Percentiles rank a stretch among this genome's conserved stretches.
Evolutionary conservation across 2,888 invertebrate genomes (phyloP).

Genomic region (Pantelozetes paolii): DNA sequence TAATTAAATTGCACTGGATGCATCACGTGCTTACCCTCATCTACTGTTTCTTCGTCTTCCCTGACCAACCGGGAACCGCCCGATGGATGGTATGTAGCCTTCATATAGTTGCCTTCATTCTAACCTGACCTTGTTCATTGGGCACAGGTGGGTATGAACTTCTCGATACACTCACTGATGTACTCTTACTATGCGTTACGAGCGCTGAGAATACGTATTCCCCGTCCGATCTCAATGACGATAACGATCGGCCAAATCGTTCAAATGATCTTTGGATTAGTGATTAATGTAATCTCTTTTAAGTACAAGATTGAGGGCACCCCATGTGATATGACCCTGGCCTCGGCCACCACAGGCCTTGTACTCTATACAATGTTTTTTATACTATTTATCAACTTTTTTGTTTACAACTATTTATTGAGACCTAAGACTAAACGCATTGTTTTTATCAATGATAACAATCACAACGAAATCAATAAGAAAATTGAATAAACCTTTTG

Average conservation of each 20-base stretch:
- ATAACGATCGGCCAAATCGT: constrained; percentile 86
- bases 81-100: constrained; percentile 67
- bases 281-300: constrained; percentile 81
- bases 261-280: constrained; percentile 92
- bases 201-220: constrained; percentile 78
- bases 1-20: constrained; percentile 94
- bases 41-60: constrained; percentile 80
- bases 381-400: constrained; percentile 85
- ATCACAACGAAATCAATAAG: constrained; percentile 14
- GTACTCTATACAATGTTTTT: constrained; percentile 93
- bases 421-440: not conserved
- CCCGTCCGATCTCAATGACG: constrained; percentile 71
- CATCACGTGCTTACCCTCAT: constrained; percentile 91
- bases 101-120: not conserved
- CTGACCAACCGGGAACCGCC: constrained; percentile 55
- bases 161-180: constrained; percentile 85
- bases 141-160: constrained; percentile 79
- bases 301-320: constrained; percentile 60
- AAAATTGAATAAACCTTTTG: constrained; percentile 17
- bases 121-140: not conserved
- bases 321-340: constrained; percentile 71
- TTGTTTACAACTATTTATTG: constrained; percentile 60
- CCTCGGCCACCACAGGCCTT: constrained; percentile 80
- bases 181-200: constrained; percentile 82
- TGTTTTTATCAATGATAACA: constrained; percentile 22